Evolutionary conservation across 2,113 vertebrate species (phyloP), one percentile per base, ranked within the genome.

Genomic region (Pteropus alecto): DNA sequence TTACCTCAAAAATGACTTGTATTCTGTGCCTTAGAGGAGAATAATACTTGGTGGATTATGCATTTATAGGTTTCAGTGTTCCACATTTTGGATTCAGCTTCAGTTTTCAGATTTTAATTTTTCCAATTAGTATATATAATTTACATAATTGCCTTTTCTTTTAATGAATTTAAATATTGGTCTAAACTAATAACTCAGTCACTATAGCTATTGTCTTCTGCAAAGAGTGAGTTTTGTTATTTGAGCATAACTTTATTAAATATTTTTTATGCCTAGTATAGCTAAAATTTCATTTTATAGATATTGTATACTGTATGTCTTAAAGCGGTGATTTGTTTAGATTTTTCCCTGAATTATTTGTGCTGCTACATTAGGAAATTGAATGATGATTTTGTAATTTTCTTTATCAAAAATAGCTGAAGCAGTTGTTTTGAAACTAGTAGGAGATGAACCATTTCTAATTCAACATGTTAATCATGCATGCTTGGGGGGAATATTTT

Each of bases 391-490:
- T 97, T 96, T 95, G 6, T 86, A 96, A 96, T 92, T 96, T 96
- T 96, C 71, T 96, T 96, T 95, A 94, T 95, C 95, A 96, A 96
- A 96, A 95, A 93, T 88, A 96, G 46, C 61, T 90, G 68, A 96
- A 88, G 77, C 71, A 63, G 48, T 98, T 96, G 87, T 96, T 97
- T 97, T 85, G 81, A 95, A 96, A 90, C 61, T 90, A 93, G 82
- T 74, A 28, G 71, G 71, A 90, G 67, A 93, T 73, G 77, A 96
- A 92, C 60, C 87, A 78, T 85, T 24, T 92, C 78, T 85, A 96
- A 91, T 96, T 95, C 61, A 93, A 76, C 68, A 86, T 77, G 77
- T 82, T 95, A 94, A 94, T 95, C 77, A 95, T 73, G 41, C 68
- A 86, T 86, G 78, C 85, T 96, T 90, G 41, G 35, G 61, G 63